These are phyloP conservation scores for Epizoanthus stellaris DNA, from an alignment of 92 coral and sea anemone genomes.

Conservation along the genomic window DNA sequence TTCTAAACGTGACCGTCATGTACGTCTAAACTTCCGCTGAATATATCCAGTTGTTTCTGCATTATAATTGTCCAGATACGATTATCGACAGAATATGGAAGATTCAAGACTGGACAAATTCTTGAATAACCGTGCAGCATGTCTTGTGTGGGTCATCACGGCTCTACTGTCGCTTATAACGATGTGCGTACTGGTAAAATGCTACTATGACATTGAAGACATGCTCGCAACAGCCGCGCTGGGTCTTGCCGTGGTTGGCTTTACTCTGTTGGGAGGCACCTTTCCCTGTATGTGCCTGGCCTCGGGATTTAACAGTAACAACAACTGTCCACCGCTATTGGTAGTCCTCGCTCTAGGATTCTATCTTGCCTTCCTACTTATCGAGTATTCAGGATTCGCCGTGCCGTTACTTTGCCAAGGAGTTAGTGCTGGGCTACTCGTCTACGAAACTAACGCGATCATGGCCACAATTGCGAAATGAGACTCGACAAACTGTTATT, in stretches of 20 bases:
- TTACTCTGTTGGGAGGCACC: constrained; percentile 6
- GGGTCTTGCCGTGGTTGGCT: constrained; percentile 21
- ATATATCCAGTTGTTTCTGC: too few relatives aligned
- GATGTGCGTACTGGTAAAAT: too few relatives aligned
- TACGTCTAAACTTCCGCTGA: too few relatives aligned
- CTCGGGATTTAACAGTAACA: not conserved
- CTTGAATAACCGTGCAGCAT: too few relatives aligned
- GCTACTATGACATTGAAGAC: too few relatives aligned
- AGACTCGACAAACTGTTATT: not conserved
- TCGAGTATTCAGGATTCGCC: constrained; percentile 15
- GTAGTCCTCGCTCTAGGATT: not conserved
- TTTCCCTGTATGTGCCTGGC: not conserved
- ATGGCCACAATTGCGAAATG: not conserved
- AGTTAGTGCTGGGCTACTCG: not conserved
- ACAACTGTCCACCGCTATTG: not conserved
- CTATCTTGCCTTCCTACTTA: not conserved
- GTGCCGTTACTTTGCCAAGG: constrained; percentile 19
- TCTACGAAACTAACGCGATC: not conserved
- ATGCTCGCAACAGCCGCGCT: constrained; percentile 5
- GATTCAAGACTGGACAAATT: too few relatives aligned
- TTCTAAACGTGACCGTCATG: too few relatives aligned
- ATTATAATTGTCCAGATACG: too few relatives aligned
- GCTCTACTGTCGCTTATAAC: too few relatives aligned
- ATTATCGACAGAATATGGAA: too few relatives aligned
- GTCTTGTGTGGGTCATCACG: too few relatives aligned